A percentile compares a stretch with the other conserved stretches of the same genome.
Evolutionary conservation across 1,140 invertebrate genomes (phyloP).

Genomic region (Scaptomyza hsui): DNA sequence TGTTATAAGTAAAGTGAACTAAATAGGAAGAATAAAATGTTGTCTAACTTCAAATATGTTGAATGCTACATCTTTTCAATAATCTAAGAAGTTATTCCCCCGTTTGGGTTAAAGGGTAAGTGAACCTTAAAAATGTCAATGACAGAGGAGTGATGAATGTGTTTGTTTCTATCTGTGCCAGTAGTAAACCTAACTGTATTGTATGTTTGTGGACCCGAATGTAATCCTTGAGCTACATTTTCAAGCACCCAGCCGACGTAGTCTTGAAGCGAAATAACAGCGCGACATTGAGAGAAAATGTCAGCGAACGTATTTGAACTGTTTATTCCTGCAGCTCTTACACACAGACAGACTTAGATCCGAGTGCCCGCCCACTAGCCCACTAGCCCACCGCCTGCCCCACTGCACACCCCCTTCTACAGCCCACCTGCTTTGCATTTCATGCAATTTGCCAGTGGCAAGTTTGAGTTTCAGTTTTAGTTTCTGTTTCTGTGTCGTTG

Average conservation of each 20-base stretch:
- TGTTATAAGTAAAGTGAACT: neutral
- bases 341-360: constrained; percentile 25
- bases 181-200: neutral
- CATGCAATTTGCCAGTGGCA: constrained; percentile 52
- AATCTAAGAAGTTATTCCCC: too few species aligned
- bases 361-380: constrained; percentile 18
- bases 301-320: constrained; percentile 77
- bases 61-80: too few species aligned
- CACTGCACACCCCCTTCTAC: constrained; percentile 2
- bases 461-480: constrained; percentile 15
- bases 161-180: constrained; percentile 10
- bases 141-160: constrained; percentile 12
- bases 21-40: too few species aligned
- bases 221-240: constrained; percentile 54
- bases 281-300: constrained; percentile 66
- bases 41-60: too few species aligned
- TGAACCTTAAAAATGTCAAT: constrained; percentile 68
- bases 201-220: constrained; percentile 3
- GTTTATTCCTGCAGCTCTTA: constrained; percentile 52
- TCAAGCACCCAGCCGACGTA: constrained; percentile 5
- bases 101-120: constrained; percentile 57
- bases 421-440: constrained; percentile 26
- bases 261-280: constrained; percentile 10
- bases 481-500: constrained; percentile 68
- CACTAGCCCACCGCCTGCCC: constrained; percentile 30